phyloP scores from a whole-genome alignment of 1,140 invertebrate genomes.

The Sycophila sp. region DNA sequence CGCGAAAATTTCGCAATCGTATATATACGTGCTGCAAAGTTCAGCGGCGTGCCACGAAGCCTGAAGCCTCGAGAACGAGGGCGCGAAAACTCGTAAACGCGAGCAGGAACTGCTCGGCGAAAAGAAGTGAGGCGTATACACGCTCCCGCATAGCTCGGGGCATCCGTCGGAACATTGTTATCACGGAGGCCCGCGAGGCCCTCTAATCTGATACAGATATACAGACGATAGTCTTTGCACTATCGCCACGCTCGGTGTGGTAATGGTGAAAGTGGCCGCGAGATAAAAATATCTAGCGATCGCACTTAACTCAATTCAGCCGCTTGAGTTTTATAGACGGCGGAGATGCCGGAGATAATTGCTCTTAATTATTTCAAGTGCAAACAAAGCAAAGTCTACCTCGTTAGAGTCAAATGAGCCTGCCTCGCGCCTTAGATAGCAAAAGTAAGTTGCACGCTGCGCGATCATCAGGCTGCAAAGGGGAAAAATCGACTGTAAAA shows the following conservation, averaged over 20 bases:
- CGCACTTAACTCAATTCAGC: constrained; percentile 61
- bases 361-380: background rate
- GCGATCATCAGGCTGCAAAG: no score
- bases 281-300: constrained; percentile 51
- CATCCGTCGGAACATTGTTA: constrained; percentile 57
- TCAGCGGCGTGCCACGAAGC: background rate
- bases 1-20: constrained; percentile 12
- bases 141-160: constrained; percentile 47
- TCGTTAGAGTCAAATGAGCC: background rate
- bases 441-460: no score
- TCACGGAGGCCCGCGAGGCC: constrained; percentile 40
- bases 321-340: constrained; percentile 20
- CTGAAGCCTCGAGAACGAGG: no score
- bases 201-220: constrained; percentile 49
- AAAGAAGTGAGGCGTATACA: constrained; percentile 26
- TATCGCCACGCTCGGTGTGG: constrained; percentile 44
- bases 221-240: constrained; percentile 32
- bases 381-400: background rate
- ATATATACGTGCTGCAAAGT: background rate
- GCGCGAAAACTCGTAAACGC: background rate
- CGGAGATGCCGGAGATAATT: background rate
- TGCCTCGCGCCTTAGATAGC: no score
- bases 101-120: constrained; percentile 8
- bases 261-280: constrained; percentile 58
- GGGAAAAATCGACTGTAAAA: no score